Percentiles rank a stretch among this genome's conserved stretches.
Conservation (phyloP, 2,797 vertebrate species). For the Catostomus latipinnis region DNA sequence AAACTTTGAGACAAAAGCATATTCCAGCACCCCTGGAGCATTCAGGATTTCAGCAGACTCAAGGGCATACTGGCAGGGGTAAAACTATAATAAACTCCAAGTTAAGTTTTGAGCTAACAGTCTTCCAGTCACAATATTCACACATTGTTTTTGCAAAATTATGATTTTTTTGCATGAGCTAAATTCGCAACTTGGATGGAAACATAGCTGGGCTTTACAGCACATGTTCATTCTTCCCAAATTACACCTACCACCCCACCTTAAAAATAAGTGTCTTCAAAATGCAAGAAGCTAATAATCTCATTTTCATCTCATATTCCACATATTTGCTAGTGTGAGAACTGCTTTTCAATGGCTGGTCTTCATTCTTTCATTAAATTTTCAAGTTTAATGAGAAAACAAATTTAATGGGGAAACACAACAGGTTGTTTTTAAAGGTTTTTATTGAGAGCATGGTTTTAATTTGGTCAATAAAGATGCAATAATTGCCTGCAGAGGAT, state of each 20-base stretch:
- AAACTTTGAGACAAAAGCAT: neutral
- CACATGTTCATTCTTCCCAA: neutral
- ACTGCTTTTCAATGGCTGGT: conserved; percentile 18
- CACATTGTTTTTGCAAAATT: no score
- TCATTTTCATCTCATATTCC: neutral
- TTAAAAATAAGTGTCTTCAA: neutral
- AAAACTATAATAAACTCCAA: neutral
- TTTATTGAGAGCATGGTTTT: conserved; percentile 68
- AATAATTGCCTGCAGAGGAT: conserved; percentile 66
- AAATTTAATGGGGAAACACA: conserved; percentile 50
- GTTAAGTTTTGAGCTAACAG: neutral
- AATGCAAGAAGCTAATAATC: conserved; percentile 4
- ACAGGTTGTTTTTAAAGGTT: conserved; percentile 50
- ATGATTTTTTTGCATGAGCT: no score
- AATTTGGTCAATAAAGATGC: conserved; percentile 70
- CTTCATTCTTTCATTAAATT: conserved; percentile 36
- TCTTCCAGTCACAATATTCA: neutral
- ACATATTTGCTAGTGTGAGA: neutral
- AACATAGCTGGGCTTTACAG: neutral
- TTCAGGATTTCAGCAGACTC: neutral
- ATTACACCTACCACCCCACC: neutral
- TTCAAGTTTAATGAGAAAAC: neutral
- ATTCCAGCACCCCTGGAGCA: neutral
- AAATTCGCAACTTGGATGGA: no score
- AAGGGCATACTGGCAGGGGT: neutral